Percentiles rank a stretch among this genome's conserved stretches.
Evolutionary conservation across 2,888 invertebrate species (phyloP).

Genomic region (Watsonalla cultraria): DNA sequence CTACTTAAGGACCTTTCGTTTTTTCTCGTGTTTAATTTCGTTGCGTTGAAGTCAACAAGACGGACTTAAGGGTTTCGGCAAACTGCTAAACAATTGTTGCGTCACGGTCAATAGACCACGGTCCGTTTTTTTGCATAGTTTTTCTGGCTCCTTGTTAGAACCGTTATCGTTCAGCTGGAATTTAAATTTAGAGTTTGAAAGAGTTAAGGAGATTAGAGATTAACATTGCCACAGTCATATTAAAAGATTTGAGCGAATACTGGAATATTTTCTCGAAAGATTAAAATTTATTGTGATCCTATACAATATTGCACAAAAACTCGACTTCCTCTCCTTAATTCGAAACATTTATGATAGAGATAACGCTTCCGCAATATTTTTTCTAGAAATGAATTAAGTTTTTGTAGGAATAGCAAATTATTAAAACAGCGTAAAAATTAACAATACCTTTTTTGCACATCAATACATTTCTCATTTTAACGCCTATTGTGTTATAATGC

Average conservation of each 20-base stretch:
- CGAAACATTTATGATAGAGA: not conserved
- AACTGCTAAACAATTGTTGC: conserved; percentile 76
- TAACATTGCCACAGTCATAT: conserved; percentile 6
- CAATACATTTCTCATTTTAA: conserved; percentile 38
- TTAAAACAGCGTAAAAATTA: conserved; percentile 15
- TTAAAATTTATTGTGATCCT: not conserved
- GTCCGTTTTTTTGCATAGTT: conserved; percentile 58
- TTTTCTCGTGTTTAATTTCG: conserved; percentile 62
- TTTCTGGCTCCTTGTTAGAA: conserved; percentile 26
- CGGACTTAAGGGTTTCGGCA: conserved; percentile 65
- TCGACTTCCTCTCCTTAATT: too few relatives aligned
- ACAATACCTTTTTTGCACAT: conserved; percentile 12
- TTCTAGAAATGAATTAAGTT: not conserved
- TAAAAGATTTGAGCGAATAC: not conserved
- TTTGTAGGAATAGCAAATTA: conserved; percentile 3
- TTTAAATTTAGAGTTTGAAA: conserved; percentile 36
- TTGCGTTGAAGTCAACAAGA: conserved; percentile 71
- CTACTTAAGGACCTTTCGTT: conserved; percentile 63
- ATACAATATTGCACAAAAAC: too few relatives aligned
- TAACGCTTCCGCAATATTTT: not conserved
- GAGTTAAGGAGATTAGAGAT: conserved; percentile 1
- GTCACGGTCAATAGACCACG: conserved; percentile 73
- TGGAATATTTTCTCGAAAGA: not conserved
- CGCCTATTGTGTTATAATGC: conserved; percentile 50
- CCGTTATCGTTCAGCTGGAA: conserved; percentile 54